These are phyloP conservation scores for Phlogophora meticulosa DNA, from an alignment of 2,888 invertebrate genomes.

Conservation along the genomic window DNA sequence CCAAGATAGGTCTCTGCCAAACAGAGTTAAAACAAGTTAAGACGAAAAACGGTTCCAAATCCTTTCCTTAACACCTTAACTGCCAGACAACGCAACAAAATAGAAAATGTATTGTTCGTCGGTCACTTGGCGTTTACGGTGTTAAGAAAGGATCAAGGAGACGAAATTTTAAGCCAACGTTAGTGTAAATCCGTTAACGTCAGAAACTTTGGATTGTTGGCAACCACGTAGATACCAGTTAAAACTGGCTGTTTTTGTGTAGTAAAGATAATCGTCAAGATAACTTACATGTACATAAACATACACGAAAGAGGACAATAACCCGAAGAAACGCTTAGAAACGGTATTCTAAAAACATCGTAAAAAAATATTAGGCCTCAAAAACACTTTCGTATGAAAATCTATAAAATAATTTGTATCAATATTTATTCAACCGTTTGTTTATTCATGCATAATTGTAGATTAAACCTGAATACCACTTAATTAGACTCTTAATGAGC, in stretches of 20 bases:
- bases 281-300: neutral
- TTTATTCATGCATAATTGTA: slow-evolving; percentile 23
- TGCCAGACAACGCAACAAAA: too few species aligned
- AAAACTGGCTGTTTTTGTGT: neutral
- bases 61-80: too few species aligned
- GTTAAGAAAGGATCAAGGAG: too few species aligned
- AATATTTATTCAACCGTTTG: slow-evolving; percentile 18
- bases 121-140: too few species aligned
- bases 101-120: too few species aligned
- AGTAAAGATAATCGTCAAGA: neutral
- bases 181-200: too few species aligned
- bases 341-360: neutral
- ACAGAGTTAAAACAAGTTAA: too few species aligned
- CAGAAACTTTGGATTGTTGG: too few species aligned
- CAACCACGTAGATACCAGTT: too few species aligned
- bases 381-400: neutral
- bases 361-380: neutral
- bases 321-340: neutral
- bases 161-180: too few species aligned
- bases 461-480: slow-evolving; percentile 27
- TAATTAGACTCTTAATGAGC: slow-evolving; percentile 27
- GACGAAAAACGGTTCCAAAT: too few species aligned
- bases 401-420: neutral
- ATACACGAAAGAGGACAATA: neutral
- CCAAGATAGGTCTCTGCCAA: too few species aligned